These are phyloP conservation scores for Wasmannia auropunctata DNA, from an alignment of 1,140 invertebrate genomes.

Conservation along the genomic window DNA sequence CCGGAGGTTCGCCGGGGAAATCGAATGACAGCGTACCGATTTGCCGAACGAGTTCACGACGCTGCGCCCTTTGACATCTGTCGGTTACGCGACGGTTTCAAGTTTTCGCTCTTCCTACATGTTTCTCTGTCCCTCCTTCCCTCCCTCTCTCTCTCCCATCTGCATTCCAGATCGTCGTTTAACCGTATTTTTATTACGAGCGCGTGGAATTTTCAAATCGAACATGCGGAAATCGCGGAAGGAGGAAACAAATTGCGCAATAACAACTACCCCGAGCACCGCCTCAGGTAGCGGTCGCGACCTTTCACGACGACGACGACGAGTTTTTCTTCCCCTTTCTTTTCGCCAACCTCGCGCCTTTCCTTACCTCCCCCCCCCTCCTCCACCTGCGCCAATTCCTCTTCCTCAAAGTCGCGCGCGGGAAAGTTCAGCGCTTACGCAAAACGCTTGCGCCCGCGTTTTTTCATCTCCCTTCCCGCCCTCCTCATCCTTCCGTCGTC, in stretches of 20 bases:
- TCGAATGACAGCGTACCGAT: not conserved
- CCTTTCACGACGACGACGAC: too few relatives aligned
- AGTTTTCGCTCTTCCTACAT: not conserved
- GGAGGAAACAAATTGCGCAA: not conserved
- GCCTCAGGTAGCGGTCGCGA: not conserved
- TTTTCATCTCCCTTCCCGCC: not conserved
- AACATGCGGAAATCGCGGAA: not conserved
- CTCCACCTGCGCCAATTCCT: too few relatives aligned
- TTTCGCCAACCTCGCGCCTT: not conserved
- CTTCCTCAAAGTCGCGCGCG: not conserved
- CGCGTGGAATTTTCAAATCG: not conserved
- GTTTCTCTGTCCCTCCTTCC: not conserved
- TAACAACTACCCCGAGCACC: not conserved
- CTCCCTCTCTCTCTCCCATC: too few relatives aligned
- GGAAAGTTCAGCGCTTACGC: not conserved
- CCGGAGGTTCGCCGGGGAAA: not conserved
- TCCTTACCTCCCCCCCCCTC: not conserved
- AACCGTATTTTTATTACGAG: not conserved
- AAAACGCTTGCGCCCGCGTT: not conserved
- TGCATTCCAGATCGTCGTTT: not conserved
- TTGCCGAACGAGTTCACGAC: not conserved
- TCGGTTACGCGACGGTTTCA: not conserved
- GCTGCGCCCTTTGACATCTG: not conserved
- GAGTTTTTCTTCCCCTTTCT: not conserved
- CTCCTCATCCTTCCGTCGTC: too few relatives aligned